Percentiles rank a stretch among this genome's conserved stretches.
These are phyloP conservation scores for Chaetorhynchus papuensis DNA, from an alignment of 2,113 vertebrate species.

Conservation along the genomic window DNA sequence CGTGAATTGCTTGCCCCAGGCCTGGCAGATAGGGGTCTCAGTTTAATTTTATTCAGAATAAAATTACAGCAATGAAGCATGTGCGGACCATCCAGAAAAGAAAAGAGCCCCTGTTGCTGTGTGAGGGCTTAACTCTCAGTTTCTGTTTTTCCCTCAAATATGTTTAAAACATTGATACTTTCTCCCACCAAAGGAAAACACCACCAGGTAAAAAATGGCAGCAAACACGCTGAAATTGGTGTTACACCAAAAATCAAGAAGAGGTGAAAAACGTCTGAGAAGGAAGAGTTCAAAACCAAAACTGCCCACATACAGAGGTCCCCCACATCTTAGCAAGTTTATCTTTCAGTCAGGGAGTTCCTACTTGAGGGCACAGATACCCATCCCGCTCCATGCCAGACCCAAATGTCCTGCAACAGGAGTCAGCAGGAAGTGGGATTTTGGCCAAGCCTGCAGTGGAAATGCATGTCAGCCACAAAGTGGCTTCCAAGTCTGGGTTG, in stretches of 20 bases:
- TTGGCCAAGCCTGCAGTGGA: background rate
- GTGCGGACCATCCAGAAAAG: background rate
- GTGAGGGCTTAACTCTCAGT: background rate
- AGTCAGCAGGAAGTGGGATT: background rate
- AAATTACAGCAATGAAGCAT: background rate
- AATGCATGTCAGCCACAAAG: background rate
- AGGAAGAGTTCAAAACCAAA: background rate
- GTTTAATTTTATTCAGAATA: background rate
- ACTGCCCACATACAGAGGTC: background rate
- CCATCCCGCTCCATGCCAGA: background rate
- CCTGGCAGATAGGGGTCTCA: background rate
- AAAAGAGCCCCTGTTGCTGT: background rate
- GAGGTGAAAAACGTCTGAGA: background rate
- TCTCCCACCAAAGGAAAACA: background rate
- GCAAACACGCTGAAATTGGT: background rate
- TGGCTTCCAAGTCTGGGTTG: background rate
- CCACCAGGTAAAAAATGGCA: background rate
- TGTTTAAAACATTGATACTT: accelerated
- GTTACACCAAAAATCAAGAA: background rate
- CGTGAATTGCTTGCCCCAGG: background rate
- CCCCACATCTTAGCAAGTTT: accelerated
- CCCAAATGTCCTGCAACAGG: background rate
- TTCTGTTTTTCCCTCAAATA: background rate
- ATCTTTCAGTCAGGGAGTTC: background rate
- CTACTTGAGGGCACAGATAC: background rate